Evolutionary conservation across 1,140 invertebrate species (phyloP), one percentile per base, ranked within the genome.

Genomic region (Drosophila micromelanica): DNA sequence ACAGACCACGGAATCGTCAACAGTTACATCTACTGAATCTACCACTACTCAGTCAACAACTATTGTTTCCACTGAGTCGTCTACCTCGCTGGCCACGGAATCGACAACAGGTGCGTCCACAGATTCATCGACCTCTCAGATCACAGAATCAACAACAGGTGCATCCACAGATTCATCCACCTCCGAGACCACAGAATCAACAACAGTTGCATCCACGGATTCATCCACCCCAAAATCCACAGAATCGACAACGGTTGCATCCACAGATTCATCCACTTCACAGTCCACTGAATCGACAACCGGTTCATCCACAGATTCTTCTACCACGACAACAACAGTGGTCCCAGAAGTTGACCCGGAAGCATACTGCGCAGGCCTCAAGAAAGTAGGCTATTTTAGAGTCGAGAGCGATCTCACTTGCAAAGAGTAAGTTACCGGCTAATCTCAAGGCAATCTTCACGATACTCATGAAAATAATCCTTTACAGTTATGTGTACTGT

Each of bases 401-500:
- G 40, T 87, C 20, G 65, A 71, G 12, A 68, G 46, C 37, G 82
- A 87, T 54, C 15, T 54, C 23, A 89, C 79, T 1, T 87, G 82
- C 43, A 73, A 59, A 45, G 49, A 77, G 82, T 79, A 60, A 77
- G 82, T 48, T 52, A 6, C 3, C 4, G 13, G 3, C n/a, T 9
- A 13, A 9, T 27, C 8, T 11, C 12, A 6, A 45, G n/a, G 48
- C 32, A 2, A 8, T 12, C 5, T n/a, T 0, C 3, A 11, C 7
- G 17, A n/a, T 46, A 30, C 2, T 35, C 9, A n/a, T 30, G 40
- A 61, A 8, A 9, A 38, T 40, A 12, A 5, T 2, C n/a, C 12
- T n/a, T n/a, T 70, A 3, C 13, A 87, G 82, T 37, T 87, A 89
- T 59, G 69, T 87, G 0, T 77, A 74, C 40, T 87, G 82, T 23